phyloP scores from a whole-genome alignment of 1,140 invertebrate genomes.

The Aradophagus sp. region DNA sequence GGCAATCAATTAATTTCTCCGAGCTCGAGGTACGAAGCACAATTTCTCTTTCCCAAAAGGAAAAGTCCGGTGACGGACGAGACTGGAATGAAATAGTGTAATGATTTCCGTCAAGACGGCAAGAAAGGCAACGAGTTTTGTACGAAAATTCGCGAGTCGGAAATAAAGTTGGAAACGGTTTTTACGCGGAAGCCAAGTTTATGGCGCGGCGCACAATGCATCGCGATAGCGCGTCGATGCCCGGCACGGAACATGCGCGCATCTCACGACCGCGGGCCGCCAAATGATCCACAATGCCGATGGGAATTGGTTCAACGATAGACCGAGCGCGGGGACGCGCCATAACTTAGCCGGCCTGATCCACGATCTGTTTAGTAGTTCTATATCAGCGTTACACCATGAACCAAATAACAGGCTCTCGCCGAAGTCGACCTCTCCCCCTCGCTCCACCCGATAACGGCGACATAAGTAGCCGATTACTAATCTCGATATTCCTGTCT shows the following conservation, averaged over 20 bases:
- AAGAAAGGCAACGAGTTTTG: slow-evolving; percentile 44
- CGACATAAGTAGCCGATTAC: slow-evolving; percentile 64
- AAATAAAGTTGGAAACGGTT: slow-evolving; percentile 52
- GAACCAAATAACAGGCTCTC: slow-evolving; percentile 61
- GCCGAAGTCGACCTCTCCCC: slow-evolving; percentile 59
- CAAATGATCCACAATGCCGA: slow-evolving; percentile 75
- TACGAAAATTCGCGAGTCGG: slow-evolving; percentile 48
- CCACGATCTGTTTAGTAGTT: slow-evolving; percentile 75
- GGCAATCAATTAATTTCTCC: too few species aligned
- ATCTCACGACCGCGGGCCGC: slow-evolving; percentile 71
- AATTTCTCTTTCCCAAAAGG: too few species aligned
- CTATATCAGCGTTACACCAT: slow-evolving; percentile 71
- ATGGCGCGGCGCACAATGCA: slow-evolving; percentile 57
- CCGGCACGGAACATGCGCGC: slow-evolving; percentile 62
- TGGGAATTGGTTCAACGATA: slow-evolving; percentile 69
- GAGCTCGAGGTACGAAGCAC: too few species aligned
- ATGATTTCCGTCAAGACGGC: slow-evolving; percentile 27
- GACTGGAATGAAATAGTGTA: too few species aligned
- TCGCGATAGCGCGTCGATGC: slow-evolving; percentile 63
- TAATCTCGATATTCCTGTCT: too few species aligned
- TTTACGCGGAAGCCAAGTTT: slow-evolving; percentile 41
- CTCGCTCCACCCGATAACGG: too few species aligned
- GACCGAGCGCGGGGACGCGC: slow-evolving; percentile 42
- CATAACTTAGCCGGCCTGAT: slow-evolving; percentile 67
- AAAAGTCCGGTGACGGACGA: too few species aligned